These are phyloP conservation scores for Cliona cf. orientalis DNA, from an alignment of 37 sponge, comb jelly and placozoan species.

Conservation along the genomic window DNA sequence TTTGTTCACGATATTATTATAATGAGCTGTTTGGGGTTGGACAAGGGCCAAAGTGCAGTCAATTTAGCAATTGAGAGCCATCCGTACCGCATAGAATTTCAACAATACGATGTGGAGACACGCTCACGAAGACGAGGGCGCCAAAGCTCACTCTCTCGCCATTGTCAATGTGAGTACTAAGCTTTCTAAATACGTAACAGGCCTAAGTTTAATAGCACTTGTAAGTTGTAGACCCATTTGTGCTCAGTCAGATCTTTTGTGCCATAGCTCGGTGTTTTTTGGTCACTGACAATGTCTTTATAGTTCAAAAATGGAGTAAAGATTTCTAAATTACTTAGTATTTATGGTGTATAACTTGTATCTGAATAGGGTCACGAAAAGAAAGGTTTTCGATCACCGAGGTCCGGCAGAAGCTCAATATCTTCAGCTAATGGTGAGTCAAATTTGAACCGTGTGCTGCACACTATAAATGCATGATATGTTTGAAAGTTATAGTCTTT, in stretches of 20 bases:
- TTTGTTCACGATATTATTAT: too few relatives aligned
- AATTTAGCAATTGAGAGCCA: too few relatives aligned
- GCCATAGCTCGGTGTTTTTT: too few relatives aligned
- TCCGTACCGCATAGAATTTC: too few relatives aligned
- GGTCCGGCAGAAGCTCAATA: slow-evolving; percentile 18
- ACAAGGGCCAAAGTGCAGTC: too few relatives aligned
- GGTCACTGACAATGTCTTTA: too few relatives aligned
- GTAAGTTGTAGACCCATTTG: too few relatives aligned
- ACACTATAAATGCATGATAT: neutral
- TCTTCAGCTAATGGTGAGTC: slow-evolving; percentile 28
- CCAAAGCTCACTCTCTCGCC: slow-evolving; percentile 15
- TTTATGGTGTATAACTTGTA: slow-evolving; percentile 1
- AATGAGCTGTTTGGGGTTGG: too few relatives aligned
- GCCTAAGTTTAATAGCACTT: too few relatives aligned
- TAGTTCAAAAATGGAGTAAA: too few relatives aligned
- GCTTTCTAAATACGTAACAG: too few relatives aligned
- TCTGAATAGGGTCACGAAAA: slow-evolving; percentile 15
- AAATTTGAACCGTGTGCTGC: neutral
- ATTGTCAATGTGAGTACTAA: slow-evolving; percentile 8
- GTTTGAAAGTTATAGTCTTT: neutral
- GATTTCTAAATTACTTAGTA: neutral
- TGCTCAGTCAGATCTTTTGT: too few relatives aligned
- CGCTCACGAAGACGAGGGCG: slow-evolving; percentile 24
- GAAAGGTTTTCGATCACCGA: slow-evolving; percentile 53
- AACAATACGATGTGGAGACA: slow-evolving; percentile 43